Evolutionary conservation across 2,797 vertebrate species (phyloP), one percentile per base, ranked within the genome.

Genomic region (Dicrostonyx torquatus): DNA sequence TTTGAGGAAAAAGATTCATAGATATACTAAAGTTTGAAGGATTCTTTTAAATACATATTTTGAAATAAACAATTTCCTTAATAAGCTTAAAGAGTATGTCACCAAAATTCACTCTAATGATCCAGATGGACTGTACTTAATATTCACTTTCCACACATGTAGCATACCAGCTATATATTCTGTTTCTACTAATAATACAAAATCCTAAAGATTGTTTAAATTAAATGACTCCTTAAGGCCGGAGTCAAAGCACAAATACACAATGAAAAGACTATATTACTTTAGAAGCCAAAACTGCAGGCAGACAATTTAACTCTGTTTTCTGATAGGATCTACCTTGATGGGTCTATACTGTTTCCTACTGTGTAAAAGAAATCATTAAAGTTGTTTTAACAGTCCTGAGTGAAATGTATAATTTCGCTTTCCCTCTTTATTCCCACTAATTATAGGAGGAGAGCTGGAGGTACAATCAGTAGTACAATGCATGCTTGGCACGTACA

Each of bases 61-160:
- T 78, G 29, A 86, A 94, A 43, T 40, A 90, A 18, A 75, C 18
- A 66, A 8, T 93, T 78, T 88, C 62, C 68, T 88, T 68, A 94
- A 75, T 53, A 78, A 82, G n/a, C 24, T 86, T 86, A 78, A 70
- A 89, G 12, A 87, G 5, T 26, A 90, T 84, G 70, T 53, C 58
- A 20, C 53, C 43, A 95, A 96, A 90, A 82, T 94, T 95, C 37
- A 85, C 50, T 80, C 93, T 84, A 17, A 93, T 29, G 87, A 64
- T 66, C 87, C 45, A 91, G 18, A 90, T 6, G 60, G 1, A 48
- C 43, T 85, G 64, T 70, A 66, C 64, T 85, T 93, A 91, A 94
- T 87, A 92, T 79, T 93, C 64, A 88, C 29, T 93, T 90, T 45
- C 70, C 78, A 92, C 75, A 95, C 91, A 95, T 88, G 31, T 12